A percentile compares a stretch with the other conserved stretches of the same genome.
phyloP scores from a whole-genome alignment of 2,113 vertebrate species.

The Myodes glareolus region DNA sequence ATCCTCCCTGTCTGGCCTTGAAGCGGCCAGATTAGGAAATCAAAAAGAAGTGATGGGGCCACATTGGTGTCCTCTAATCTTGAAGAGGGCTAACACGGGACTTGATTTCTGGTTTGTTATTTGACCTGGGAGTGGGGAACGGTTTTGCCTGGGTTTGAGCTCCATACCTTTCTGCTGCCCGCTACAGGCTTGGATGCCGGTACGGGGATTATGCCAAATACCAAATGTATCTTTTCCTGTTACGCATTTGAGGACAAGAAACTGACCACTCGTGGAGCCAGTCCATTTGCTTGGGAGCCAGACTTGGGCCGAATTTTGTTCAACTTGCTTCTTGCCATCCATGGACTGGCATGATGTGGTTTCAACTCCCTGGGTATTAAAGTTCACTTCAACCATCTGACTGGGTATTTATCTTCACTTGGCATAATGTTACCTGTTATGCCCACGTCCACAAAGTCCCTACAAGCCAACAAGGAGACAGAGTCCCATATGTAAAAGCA shows the following conservation, averaged over 20 bases:
- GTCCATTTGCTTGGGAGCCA: not conserved
- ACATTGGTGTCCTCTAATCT: not conserved
- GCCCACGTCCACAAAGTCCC: too few species aligned
- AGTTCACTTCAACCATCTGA: not conserved
- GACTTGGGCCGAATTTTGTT: not conserved
- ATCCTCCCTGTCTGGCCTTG: not conserved
- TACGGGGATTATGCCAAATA: not conserved
- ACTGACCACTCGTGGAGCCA: not conserved
- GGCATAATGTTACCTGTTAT: too few species aligned
- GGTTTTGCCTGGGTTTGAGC: not conserved
- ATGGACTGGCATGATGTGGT: too few species aligned
- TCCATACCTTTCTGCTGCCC: not conserved
- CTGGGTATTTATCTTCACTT: not conserved
- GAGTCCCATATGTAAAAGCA: too few species aligned
- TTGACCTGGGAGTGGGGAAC: not conserved
- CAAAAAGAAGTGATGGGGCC: not conserved
- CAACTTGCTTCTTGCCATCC: not conserved
- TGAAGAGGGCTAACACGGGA: not conserved
- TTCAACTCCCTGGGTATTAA: not conserved
- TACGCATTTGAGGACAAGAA: not conserved
- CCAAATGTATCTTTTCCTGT: not conserved
- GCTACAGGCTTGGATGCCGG: not conserved
- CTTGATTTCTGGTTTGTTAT: not conserved
- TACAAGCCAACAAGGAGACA: too few species aligned
- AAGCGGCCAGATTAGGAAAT: not conserved